Evolutionary conservation across 2,888 invertebrate genomes (phyloP).

Genomic region (Apeira syringaria): DNA sequence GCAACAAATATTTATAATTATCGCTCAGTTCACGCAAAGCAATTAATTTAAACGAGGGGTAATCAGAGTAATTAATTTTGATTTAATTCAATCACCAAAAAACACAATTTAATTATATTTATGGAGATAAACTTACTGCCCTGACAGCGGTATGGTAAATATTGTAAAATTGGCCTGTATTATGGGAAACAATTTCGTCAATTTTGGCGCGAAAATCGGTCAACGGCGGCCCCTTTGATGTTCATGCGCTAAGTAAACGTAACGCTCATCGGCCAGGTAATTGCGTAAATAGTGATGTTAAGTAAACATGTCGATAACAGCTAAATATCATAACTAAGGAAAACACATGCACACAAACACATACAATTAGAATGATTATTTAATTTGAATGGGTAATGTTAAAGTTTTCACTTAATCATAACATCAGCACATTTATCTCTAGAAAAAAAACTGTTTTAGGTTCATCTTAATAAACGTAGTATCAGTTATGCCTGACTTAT

Average conservation of each 20-base stretch:
- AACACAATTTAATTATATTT: conserved; percentile 22
- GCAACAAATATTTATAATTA: no score
- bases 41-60: conserved; percentile 17
- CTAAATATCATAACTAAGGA: no score
- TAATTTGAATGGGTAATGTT: no score
- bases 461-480: no score
- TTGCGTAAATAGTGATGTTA: conserved; percentile 48
- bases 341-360: no score
- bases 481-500: no score
- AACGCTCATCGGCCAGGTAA: conserved; percentile 57
- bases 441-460: no score
- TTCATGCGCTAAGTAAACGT: conserved; percentile 69
- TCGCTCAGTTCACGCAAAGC: conserved; percentile 12
- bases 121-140: conserved; percentile 29
- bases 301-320: no score
- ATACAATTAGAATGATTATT: no score
- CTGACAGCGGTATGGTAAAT: conserved; percentile 30
- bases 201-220: conserved; percentile 59
- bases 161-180: conserved; percentile 43
- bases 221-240: conserved; percentile 59
- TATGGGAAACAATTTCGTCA: conserved; percentile 41
- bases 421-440: no score
- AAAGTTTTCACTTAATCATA: no score
- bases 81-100: conserved; percentile 16
- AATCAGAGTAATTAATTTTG: conserved; percentile 9